A percentile compares a stretch with the other conserved stretches of the same genome.
Evolutionary conservation across 2,888 invertebrate genomes (phyloP).

Genomic region (Mythimna ferrago): DNA sequence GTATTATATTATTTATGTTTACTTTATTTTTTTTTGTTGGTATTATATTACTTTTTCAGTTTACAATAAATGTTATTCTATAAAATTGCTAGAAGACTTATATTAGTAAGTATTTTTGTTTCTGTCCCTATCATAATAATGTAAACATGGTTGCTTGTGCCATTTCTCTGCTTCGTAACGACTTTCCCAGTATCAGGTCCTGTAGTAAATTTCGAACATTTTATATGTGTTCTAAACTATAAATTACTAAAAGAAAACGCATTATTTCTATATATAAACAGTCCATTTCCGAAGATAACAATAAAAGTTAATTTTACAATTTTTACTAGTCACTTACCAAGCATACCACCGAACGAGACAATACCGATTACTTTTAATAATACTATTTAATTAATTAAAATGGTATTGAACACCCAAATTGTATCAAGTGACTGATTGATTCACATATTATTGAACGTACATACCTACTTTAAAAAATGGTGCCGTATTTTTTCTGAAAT

Average conservation of each 20-base stretch:
- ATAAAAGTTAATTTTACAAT: not conserved
- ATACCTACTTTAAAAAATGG: not conserved
- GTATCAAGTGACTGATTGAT: not conserved
- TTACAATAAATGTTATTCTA: not conserved
- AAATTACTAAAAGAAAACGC: conserved; percentile 11
- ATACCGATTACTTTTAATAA: not conserved
- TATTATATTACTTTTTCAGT: too few relatives aligned
- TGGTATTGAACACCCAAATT: not conserved
- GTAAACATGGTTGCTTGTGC: not conserved
- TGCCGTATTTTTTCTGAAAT: not conserved
- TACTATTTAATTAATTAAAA: not conserved
- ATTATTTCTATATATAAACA: not conserved
- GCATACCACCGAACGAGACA: not conserved
- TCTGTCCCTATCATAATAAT: not conserved
- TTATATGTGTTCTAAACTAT: not conserved
- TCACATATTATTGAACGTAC: conserved; percentile 4
- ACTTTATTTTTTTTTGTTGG: too few relatives aligned
- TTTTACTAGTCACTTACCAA: not conserved
- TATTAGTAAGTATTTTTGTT: not conserved
- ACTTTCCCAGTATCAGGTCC: too few relatives aligned
- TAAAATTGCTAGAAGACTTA: not conserved
- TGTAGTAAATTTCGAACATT: conserved; percentile 12
- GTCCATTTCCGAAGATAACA: not conserved
- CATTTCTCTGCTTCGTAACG: conserved; percentile 1
- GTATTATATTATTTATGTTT: too few relatives aligned